A percentile compares a stretch with the other conserved stretches of the same genome.
Conservation (phyloP, 1,140 invertebrate species). For the Drosophila guanche region DNA sequence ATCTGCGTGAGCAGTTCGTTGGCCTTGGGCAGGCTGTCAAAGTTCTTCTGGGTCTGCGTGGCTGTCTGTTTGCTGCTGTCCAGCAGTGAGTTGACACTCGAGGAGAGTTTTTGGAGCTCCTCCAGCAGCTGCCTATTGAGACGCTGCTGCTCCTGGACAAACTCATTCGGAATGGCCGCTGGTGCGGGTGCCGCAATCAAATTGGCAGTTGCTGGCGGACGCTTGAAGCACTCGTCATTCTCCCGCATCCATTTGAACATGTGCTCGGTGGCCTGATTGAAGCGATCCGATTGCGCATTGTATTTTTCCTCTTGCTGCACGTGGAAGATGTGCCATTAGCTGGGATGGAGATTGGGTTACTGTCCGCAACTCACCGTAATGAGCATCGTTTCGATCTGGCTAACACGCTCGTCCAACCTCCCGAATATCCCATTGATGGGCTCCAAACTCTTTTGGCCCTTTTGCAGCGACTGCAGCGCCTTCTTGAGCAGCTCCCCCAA, state of each 20-base stretch:
- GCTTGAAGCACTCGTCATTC: constrained; percentile 78
- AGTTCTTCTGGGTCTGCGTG: constrained; percentile 49
- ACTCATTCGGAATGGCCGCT: constrained; percentile 48
- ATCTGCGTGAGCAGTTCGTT: constrained; percentile 64
- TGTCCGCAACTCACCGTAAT: constrained; percentile 84
- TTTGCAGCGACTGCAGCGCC: constrained; percentile 88
- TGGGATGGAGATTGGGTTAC: not conserved
- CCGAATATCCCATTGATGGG: constrained; percentile 87
- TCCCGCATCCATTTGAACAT: constrained; percentile 87
- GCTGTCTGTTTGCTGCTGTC: constrained; percentile 67
- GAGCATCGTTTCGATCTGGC: constrained; percentile 88
- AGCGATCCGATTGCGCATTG: constrained; percentile 87
- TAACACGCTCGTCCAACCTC: constrained; percentile 88
- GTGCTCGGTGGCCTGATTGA: constrained; percentile 87
- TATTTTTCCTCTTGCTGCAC: constrained; percentile 81
- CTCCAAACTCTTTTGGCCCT: constrained; percentile 88
- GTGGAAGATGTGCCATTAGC: not conserved
- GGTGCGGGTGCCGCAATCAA: constrained; percentile 21
- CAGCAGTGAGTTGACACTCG: constrained; percentile 85
- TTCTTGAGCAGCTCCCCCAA: constrained; percentile 91
- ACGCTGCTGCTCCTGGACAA: constrained; percentile 60
- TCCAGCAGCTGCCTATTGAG: constrained; percentile 84
- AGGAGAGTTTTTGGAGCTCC: constrained; percentile 85
- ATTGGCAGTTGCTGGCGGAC: constrained; percentile 70
- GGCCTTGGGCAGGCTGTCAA: constrained; percentile 59